Evolutionary conservation across 2,113 vertebrate genomes (phyloP).

Genomic region (Entomyzon cyanotis): DNA sequence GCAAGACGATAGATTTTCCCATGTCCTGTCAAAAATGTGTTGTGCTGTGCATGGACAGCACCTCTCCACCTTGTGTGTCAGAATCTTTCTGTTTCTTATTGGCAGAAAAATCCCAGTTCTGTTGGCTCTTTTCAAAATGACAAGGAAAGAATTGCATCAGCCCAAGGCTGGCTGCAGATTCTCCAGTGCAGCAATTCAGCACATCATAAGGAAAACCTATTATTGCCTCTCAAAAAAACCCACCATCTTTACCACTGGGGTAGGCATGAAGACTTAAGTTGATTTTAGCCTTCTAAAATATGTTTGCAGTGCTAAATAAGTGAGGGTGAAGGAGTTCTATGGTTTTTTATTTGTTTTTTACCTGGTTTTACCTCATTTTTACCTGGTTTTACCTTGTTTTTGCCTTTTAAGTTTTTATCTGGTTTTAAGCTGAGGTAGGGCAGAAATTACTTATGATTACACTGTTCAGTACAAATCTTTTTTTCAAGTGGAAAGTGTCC

Average conservation of each 20-base stretch:
- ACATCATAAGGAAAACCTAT: neutral
- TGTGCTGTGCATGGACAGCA: neutral
- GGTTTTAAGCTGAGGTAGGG: neutral
- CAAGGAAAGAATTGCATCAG: neutral
- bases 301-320: neutral
- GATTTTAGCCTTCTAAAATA: neutral
- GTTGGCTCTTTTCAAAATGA: neutral
- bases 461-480: neutral
- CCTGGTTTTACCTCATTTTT: neutral
- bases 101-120: neutral
- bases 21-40: neutral
- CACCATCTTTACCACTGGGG: no score
- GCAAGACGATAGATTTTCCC: neutral
- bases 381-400: neutral
- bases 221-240: neutral
- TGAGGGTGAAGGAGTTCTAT: accelerated
- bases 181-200: neutral
- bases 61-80: neutral
- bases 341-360: neutral
- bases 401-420: neutral
- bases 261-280: neutral
- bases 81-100: neutral
- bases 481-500: neutral
- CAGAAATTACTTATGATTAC: neutral
- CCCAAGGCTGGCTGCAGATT: neutral